Evolutionary conservation across 2,797 vertebrate species (phyloP), one percentile per base, ranked within the genome.

Genomic region (Avahi laniger): DNA sequence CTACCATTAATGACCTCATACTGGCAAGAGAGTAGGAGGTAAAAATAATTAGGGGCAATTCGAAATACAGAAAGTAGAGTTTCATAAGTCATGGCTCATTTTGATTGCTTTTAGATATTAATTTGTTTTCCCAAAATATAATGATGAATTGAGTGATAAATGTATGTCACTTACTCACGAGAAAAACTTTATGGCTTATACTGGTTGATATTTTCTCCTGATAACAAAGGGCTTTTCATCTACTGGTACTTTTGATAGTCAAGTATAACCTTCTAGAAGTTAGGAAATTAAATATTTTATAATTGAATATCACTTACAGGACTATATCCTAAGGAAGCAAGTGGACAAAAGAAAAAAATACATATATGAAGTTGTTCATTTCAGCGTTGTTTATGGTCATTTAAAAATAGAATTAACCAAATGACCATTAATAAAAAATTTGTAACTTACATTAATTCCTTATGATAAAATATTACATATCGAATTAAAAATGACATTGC

Each of bases 41-140:
- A 57, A 93, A 91, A 88, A 57, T 88, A 80, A 88, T 91, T 63
- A 41, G 63, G 43, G 61, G 8, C 91, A 54, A 73, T 73, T 17
- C 81, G 63, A 88, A 94, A 63, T 59, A 67, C 69, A 79, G 6
- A 54, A 35, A 91, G 33, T 43, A 88, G 48, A 59, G 1, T 67
- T 88, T 70, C 22, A 30, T 90, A 35, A 89, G 20, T 67, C 38
- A 57, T 91, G 35, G 18, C 15, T 82, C 63, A 80, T 86, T 65
- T 52, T 83, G 11, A 90, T 75, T 67, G 41, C 35, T 96, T 92
- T 94, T 72, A 63, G 48, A 54, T 79, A 48, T 63, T 86, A 89
- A 50, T 75, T 78, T 87, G 11, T 75, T 82, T 73, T 57, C 43
- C 12, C 11, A 84, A 95, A 87, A 67, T 90, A 75, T 35, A 85